Evolutionary conservation across 2,888 invertebrate species (phyloP).

Genomic region (Maniola hyperantus): DNA sequence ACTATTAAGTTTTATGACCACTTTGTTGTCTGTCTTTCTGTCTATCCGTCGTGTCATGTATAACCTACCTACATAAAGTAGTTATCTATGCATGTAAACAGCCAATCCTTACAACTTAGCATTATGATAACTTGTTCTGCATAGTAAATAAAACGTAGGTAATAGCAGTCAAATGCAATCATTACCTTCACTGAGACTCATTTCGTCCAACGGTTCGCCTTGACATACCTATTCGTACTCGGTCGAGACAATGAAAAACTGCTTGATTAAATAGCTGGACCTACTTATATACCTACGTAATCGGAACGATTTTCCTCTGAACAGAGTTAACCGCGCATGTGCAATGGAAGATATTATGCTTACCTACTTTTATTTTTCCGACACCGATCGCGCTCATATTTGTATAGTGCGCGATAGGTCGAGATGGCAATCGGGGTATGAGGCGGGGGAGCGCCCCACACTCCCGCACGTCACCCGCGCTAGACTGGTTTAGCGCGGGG

Average conservation of each 20-base stretch:
- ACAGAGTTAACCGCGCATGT: constrained; percentile 11
- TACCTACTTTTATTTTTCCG: too few species aligned
- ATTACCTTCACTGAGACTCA: constrained; percentile 41
- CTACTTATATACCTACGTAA: constrained; percentile 10
- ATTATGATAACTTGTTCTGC: constrained; percentile 19
- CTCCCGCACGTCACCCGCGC: too few species aligned
- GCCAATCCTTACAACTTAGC: background rate
- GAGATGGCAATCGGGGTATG: too few species aligned
- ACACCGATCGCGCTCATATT: too few species aligned
- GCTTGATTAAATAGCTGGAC: constrained; percentile 25
- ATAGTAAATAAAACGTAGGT: constrained; percentile 27
- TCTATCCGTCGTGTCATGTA: too few species aligned
- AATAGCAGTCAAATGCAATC: constrained; percentile 31
- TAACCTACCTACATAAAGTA: too few species aligned
- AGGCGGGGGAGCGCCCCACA: too few species aligned
- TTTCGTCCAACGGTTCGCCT: constrained; percentile 40
- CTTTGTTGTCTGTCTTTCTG: too few species aligned
- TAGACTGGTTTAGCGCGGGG: too few species aligned
- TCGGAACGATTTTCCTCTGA: constrained; percentile 21
- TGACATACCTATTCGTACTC: constrained; percentile 39
- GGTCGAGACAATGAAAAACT: constrained; percentile 38
- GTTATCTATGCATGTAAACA: too few species aligned
- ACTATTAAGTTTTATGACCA: too few species aligned
- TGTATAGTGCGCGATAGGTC: too few species aligned
- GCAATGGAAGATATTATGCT: background rate